phyloP scores from a whole-genome alignment of 2,888 invertebrate genomes.

The Hedychridium roseum region DNA sequence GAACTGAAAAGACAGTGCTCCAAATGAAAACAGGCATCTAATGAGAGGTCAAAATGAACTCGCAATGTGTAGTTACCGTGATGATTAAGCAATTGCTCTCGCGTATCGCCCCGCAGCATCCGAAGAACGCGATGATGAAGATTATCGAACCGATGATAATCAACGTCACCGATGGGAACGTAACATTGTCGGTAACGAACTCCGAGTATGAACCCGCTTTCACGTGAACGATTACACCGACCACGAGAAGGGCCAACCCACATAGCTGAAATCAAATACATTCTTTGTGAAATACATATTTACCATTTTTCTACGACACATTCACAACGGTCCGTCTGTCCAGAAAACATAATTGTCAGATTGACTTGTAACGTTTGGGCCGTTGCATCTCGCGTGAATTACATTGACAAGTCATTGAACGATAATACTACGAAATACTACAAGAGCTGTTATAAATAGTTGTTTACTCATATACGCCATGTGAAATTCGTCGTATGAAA shows the following conservation, averaged over 20 bases:
- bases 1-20: constrained; percentile 74
- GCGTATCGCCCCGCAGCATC: constrained; percentile 59
- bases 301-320: neutral
- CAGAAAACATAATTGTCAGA: neutral
- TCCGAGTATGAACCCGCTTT: constrained; percentile 60
- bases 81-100: constrained; percentile 60
- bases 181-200: constrained; percentile 54
- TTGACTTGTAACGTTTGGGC: neutral
- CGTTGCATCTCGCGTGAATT: neutral
- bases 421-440: neutral
- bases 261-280: constrained; percentile 69
- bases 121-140: constrained; percentile 61
- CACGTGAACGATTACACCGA: constrained; percentile 71
- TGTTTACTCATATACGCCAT: neutral
- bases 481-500: too few relatives aligned
- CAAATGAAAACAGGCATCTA: too few relatives aligned
- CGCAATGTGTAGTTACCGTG: constrained; percentile 55
- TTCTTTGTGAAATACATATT: neutral
- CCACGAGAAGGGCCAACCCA: constrained; percentile 73
- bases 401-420: neutral
- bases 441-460: neutral
- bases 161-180: constrained; percentile 71
- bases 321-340: neutral
- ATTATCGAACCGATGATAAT: constrained; percentile 76
- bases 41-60: too few relatives aligned